Conservation (phyloP, 2,113 vertebrate species). For the Cyphomyrus plagiostoma region DNA sequence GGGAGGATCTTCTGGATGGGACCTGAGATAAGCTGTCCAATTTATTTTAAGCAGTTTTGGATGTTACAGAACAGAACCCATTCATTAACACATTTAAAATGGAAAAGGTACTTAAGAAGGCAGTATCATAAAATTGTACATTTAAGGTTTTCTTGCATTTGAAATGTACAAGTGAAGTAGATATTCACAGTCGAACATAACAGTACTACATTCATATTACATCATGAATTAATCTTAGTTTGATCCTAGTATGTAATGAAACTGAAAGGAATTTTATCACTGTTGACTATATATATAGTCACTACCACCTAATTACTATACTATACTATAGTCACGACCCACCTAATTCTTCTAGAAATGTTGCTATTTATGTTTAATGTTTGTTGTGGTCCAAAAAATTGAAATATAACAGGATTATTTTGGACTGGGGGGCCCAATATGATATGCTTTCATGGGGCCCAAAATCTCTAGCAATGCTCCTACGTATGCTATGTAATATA, state of each 20-base stretch:
- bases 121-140: neutral
- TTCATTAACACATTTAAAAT: neutral
- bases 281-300: neutral
- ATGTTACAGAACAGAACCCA: neutral
- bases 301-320: too few species aligned
- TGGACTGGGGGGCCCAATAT: too few species aligned
- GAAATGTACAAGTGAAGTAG: neutral
- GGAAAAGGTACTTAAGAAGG: neutral
- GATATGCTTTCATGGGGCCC: too few species aligned
- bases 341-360: neutral
- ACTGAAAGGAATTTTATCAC: neutral
- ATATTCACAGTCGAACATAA: neutral
- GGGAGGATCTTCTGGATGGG: neutral
- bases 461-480: too few species aligned
- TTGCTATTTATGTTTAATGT: neutral
- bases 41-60: neutral
- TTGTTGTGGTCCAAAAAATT: neutral
- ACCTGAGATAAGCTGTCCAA: neutral
- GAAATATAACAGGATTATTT: too few species aligned
- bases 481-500: neutral
- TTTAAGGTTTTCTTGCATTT: neutral
- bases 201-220: neutral
- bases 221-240: neutral
- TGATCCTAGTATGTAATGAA: neutral
- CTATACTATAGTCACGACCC: neutral